Evolutionary conservation across 2,113 vertebrate genomes (phyloP), one percentile per base, ranked within the genome.

Genomic region (Furnarius figulus): DNA sequence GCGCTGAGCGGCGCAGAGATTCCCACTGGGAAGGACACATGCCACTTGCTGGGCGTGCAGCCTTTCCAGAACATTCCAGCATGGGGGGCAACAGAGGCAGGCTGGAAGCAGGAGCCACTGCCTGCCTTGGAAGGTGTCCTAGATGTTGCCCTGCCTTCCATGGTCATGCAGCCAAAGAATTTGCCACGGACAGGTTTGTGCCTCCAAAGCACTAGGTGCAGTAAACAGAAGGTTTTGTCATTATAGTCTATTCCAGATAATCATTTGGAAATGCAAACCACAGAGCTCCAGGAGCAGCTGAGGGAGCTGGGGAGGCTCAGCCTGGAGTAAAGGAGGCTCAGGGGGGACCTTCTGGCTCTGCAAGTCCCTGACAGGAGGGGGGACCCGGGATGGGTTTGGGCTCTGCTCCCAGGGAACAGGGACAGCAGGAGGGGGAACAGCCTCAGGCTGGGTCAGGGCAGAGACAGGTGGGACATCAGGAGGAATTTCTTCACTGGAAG

Each of bases 51-150:
- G 22, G 14, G 58, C 14, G 1, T 42, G 65, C 47, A 31, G 89
- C 71, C 90, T 92, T 94, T 89, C 87, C 95, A 92, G 94, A 93
- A 35, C 25, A 2, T 40, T 96, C 88, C 92, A 42, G 13, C 39
- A 1, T 1, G 30, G 11, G 39, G 77, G 68, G 63, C 89, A 21
- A 14, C 35, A 67, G 89, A 93, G 85, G 52, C 62, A 85, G 97
- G 80, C 93, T 97, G 96, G 96, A 81, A 96, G 96, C 95, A 89
- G 93, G 71, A 95, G 77, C 79, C n/a, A 9, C 8, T 59, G 78
- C 82, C 55, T 83, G 94, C 30, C 95, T 93, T 82, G 71, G 28
- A 81, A 83, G 88, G 11, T 77, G 92, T 62, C 96, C 96, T 96
- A 63, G 88, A 89, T 61, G 71, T 27, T 72, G 78, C 85, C 90